Evolutionary conservation across 2,797 vertebrate genomes (phyloP), one percentile per base, ranked within the genome.

Genomic region (Poeciliopsis paucimaculata): DNA sequence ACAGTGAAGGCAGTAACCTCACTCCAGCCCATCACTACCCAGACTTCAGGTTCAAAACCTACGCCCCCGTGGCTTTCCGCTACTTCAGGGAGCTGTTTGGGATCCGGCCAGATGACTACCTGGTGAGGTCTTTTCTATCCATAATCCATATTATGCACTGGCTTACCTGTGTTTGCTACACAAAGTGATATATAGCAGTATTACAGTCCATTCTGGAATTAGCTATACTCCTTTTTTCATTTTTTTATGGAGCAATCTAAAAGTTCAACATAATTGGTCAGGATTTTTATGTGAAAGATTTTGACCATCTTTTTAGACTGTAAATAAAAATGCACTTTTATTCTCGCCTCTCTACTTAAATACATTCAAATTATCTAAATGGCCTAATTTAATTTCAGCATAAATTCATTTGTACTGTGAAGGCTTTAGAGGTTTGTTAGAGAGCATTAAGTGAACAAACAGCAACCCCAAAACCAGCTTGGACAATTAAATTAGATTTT

Each of bases 71-170:
- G 60, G 98, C 98, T 60, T 99, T 99, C 89, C 97, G 98, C 26
- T 99, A 99, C 93, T 99, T 99, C 95, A 92, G 98, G 83, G 98
- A 99, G 77, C 97, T 99, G 77, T 99, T 99, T 36, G 98, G 98
- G 70, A 99, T 99, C 91, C 96, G 98, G 74, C 98, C 98, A 0
- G 98, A 99, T 9, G 98, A 99, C 89, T 99, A 99, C 94, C 93
- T 99, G 97, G 98, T 99, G 89, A 93, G 93, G 79, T 28, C 20
- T 79, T 55, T 51, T 7, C 72, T 70, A 73, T 72, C 2, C 73
- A 8, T 77, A 26, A 57, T 79, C 55, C 36, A 75, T 51, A n/a
- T n/a, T 71, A 28, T 16, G 10, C 41, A 43, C 10, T 8, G 11
- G 10, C 39, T 15, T 43, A n/a, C 39, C 15, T 13, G 11, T 10